Evolutionary conservation across 2,113 vertebrate genomes (phyloP).

Genomic region (Tylochromis polylepis): DNA sequence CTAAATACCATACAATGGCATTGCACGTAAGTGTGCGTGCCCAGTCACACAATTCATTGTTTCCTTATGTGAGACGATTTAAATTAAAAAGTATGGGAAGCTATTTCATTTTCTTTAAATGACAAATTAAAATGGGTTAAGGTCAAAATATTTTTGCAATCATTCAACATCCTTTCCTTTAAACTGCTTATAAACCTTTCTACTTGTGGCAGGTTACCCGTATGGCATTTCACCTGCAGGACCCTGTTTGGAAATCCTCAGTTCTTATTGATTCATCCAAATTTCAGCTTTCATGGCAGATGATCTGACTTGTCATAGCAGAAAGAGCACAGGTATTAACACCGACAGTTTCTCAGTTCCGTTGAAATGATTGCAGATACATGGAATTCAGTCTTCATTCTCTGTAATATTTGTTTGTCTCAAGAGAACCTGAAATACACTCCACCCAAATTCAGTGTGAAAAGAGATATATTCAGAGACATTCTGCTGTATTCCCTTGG

Average conservation of each 20-base stretch:
- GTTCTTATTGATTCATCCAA: not conserved
- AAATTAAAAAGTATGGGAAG: not conserved
- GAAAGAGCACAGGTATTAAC: not conserved
- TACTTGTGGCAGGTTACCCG: not conserved
- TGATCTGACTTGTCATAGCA: not conserved
- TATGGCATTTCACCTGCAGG: not conserved
- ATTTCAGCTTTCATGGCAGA: not conserved
- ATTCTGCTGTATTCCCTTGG: not conserved
- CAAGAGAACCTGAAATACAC: not conserved
- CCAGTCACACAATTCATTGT: not conserved
- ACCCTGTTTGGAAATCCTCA: not conserved
- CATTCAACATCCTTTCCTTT: not conserved
- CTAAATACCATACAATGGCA: constrained; percentile 30
- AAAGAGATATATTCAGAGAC: not conserved
- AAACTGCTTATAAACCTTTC: not conserved
- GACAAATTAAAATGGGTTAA: not conserved
- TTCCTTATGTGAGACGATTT: not conserved
- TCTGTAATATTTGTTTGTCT: not conserved
- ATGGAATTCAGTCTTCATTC: not conserved
- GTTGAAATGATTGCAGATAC: not conserved
- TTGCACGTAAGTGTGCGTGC: not conserved
- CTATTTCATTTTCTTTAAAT: not conserved
- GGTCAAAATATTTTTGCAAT: not conserved
- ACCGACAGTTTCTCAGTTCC: not conserved
- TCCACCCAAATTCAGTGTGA: not conserved